These are phyloP conservation scores for Chitala chitala DNA, from an alignment of 2,113 vertebrate genomes.

Conservation along the genomic window DNA sequence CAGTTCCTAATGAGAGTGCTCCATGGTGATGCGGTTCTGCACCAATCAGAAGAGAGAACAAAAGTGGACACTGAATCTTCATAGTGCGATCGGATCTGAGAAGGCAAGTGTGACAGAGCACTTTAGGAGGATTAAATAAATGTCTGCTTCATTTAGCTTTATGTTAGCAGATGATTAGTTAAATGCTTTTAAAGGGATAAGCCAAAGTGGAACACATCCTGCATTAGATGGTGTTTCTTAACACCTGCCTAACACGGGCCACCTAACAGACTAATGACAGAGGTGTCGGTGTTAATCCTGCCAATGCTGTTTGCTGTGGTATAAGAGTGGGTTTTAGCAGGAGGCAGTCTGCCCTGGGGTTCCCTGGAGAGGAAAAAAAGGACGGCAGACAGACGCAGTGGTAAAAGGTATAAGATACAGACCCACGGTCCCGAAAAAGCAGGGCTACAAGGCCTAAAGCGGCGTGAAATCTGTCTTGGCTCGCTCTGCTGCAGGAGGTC, in stretches of 20 bases:
- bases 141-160: conserved; percentile 1
- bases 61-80: neutral
- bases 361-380: neutral
- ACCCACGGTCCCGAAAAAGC: neutral
- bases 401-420: neutral
- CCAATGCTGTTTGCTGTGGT: neutral
- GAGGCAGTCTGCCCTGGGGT: neutral
- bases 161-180: conserved; percentile 8
- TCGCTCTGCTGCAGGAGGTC: neutral
- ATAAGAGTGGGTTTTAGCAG: conserved; percentile 12
- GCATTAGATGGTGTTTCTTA: neutral
- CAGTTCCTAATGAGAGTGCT: too few species aligned
- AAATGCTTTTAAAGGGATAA: conserved; percentile 15
- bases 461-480: neutral
- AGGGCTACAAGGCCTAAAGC: neutral
- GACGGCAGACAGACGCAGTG: neutral
- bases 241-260: neutral
- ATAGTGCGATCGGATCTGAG: neutral
- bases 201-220: conserved; percentile 5
- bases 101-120: neutral
- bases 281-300: conserved; percentile 1
- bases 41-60: too few species aligned
- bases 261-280: conserved; percentile 6
- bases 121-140: conserved; percentile 1
- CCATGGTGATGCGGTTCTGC: too few species aligned